Percentiles rank a stretch among this genome's conserved stretches.
Evolutionary conservation across 2,888 invertebrate species (phyloP).

Genomic region (Geotrupes spiniger): DNA sequence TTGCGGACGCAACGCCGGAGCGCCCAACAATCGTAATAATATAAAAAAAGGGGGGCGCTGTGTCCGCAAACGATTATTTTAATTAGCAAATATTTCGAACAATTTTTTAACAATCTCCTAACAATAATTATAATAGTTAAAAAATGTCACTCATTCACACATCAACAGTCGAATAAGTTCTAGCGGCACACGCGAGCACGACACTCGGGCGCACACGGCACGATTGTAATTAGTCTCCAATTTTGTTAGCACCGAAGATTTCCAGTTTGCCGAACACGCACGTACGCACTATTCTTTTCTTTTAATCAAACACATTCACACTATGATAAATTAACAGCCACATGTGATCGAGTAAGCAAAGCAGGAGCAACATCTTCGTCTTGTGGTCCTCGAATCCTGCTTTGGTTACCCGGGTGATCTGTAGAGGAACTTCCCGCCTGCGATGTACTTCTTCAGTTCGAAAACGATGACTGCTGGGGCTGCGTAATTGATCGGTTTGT

Average conservation of each 20-base stretch:
- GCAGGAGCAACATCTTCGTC: conserved; percentile 22
- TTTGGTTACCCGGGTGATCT: conserved; percentile 26
- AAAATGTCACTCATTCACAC: conserved; percentile 45
- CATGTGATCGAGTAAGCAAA: conserved; percentile 36
- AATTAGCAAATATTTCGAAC: conserved; percentile 31
- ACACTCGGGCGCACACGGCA: conserved; percentile 3
- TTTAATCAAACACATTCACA: conserved; percentile 30
- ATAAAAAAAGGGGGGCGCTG: conserved; percentile 21
- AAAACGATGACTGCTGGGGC: conserved; percentile 8
- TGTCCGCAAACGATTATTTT: conserved; percentile 16
- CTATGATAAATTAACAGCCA: conserved; percentile 45
- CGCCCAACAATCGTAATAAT: conserved; percentile 36
- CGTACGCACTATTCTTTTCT: conserved; percentile 4
- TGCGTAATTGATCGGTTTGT: conserved; percentile 15
- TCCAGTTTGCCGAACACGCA: background rate
- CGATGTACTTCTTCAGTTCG: conserved; percentile 13
- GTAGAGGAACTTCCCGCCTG: conserved; percentile 43
- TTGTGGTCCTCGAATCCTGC: conserved; percentile 8
- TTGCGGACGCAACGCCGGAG: conserved; percentile 34
- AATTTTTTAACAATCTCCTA: conserved; percentile 52
- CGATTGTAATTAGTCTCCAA: conserved; percentile 4
- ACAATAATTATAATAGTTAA: conserved; percentile 51
- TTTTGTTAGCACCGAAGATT: conserved; percentile 1
- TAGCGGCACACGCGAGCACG: background rate
- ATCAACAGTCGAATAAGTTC: conserved; percentile 14